Base-by-base conservation (phyloP, 2,113 vertebrate genomes). In the Ammodytes dubius region DNA sequence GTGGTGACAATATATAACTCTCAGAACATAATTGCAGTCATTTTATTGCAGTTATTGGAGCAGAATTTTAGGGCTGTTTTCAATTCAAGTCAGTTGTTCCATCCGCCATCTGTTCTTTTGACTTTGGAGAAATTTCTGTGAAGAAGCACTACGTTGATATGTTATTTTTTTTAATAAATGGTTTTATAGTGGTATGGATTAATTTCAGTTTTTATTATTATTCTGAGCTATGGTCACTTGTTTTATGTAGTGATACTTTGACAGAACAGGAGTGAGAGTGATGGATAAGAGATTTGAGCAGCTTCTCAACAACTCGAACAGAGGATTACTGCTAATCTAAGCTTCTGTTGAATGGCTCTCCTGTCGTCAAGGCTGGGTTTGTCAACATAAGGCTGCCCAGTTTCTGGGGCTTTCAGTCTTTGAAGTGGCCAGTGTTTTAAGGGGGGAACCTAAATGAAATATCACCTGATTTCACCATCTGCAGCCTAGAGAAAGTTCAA, bases 251-350 rank as follows among this genome's bases (percentile, higher is more conserved):
- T 58, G 15, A 39, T 46, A 70, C 37, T 70, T 77, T 76, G 71
- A 40, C 68, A 78, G 14, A 60, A 77, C 56, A 77, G 43, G n/a
- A 87, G 52, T 49, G 52, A 74, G 67, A 87, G 63, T 81, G 87
- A 88, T 74, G 79, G 78, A 86, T 67, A 72, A 60, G 77, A 87
- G 85, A 89, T 87, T 88, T 83, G 63, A 87, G 81, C 66, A 79
- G 86, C 74, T 89, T 90, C 83, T 88, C 80, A 78, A 84, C 78
- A 77, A 90, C 52, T 72, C 64, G 35, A 76, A 85, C 64, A 76
- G 54, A 86, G 86, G 87, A 93, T 93, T 93, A 93, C 77, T 78
- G 87, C 84, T 94, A 88, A 92, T 89, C 85, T 91, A 83, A 92
- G 88, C 83, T 90, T 84, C 84, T 91, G 85, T 88, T 93, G 89